Evolutionary conservation across 2,113 vertebrate genomes (phyloP).

Genomic region (Anas platyrhynchos): DNA sequence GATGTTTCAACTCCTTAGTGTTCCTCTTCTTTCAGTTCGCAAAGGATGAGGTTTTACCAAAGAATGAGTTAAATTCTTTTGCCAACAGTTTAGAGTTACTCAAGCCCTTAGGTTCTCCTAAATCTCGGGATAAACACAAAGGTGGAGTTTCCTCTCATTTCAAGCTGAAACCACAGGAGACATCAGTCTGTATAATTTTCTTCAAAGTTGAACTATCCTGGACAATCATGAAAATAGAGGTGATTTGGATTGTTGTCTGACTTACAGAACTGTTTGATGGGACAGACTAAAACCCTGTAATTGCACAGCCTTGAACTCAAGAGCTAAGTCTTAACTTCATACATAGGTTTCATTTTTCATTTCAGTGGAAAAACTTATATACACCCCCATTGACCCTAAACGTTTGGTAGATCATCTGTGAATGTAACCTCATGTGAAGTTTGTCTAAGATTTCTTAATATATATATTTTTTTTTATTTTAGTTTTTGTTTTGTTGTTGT

Average conservation of each 20-base stretch:
- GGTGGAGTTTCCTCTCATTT: neutral
- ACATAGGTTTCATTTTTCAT: neutral
- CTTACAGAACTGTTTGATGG: neutral
- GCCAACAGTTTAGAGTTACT: neutral
- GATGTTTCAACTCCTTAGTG: neutral
- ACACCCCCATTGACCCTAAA: neutral
- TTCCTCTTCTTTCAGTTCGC: neutral
- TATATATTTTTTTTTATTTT: neutral
- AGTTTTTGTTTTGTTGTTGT: neutral
- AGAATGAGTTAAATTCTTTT: neutral
- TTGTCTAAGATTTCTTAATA: neutral
- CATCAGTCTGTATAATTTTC: neutral
- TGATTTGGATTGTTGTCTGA: neutral
- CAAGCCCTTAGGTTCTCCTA: neutral
- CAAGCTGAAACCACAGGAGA: neutral
- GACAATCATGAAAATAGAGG: neutral
- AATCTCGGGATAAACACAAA: neutral
- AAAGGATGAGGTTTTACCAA: neutral
- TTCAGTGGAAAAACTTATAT: neutral
- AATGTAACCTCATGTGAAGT: neutral
- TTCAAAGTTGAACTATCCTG: neutral
- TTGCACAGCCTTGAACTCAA: neutral
- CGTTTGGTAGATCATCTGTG: neutral
- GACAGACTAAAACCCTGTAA: neutral
- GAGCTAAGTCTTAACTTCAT: neutral